These are phyloP conservation scores for Prostheceraeus crozeri DNA, from an alignment of 2,888 invertebrate species.

Conservation along the genomic window DNA sequence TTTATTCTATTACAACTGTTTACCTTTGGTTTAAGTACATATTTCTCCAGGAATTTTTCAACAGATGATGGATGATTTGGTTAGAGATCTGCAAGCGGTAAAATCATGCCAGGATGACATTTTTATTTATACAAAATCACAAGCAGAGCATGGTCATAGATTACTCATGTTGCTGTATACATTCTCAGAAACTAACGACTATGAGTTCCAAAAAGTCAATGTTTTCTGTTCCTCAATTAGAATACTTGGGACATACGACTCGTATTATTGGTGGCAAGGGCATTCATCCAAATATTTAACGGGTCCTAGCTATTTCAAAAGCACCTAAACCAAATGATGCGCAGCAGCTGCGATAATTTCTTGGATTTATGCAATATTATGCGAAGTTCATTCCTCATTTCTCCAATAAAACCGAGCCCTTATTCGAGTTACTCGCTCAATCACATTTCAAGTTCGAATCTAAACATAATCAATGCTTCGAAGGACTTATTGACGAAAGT, in stretches of 20 bases:
- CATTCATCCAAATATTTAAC: slow-evolving; percentile 5
- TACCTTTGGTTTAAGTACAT: too few species aligned
- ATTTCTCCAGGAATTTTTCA: background rate
- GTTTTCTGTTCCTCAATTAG: background rate
- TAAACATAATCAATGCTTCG: slow-evolving; percentile 1
- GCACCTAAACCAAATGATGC: slow-evolving; percentile 1
- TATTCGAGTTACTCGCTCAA: slow-evolving; percentile 6
- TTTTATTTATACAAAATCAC: background rate
- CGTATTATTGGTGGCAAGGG: background rate
- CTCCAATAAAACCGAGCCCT: slow-evolving; percentile 4
- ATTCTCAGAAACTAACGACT: slow-evolving; percentile 1
- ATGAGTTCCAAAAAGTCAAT: background rate
- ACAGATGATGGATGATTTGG: background rate
- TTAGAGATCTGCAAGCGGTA: background rate
- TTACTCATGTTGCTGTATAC: slow-evolving; percentile 4
- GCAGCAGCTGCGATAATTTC: background rate
- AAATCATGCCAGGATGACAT: slow-evolving; percentile 21
- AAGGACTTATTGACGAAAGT: slow-evolving; percentile 9
- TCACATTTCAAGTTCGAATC: background rate
- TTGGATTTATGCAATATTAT: slow-evolving; percentile 13
- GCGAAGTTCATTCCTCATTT: slow-evolving; percentile 18
- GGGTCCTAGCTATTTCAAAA: slow-evolving; percentile 2
- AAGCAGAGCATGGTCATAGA: slow-evolving; percentile 2
- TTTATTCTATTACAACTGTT: too few species aligned
- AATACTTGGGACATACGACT: background rate